A percentile compares a stretch with the other conserved stretches of the same genome.
phyloP scores from a whole-genome alignment of 2,797 vertebrate genomes.

The Carduelis carduelis region DNA sequence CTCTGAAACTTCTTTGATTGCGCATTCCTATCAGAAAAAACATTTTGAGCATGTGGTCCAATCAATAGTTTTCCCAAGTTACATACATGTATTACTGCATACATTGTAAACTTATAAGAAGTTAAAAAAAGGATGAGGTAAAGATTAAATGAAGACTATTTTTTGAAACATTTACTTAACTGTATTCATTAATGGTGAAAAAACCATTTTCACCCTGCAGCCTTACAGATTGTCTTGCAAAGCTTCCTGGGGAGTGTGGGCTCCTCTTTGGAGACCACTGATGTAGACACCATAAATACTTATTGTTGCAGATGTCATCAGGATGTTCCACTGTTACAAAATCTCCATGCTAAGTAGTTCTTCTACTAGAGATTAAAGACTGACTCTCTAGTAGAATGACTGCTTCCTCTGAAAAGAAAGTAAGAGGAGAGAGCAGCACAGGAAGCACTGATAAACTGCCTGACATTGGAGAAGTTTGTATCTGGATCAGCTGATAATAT shows the following conservation, averaged over 20 bases:
- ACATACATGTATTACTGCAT: background rate
- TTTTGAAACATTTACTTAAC: background rate
- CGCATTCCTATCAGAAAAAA: background rate
- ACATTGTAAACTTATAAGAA: background rate
- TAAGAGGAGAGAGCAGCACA: background rate
- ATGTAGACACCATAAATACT: background rate
- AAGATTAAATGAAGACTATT: background rate
- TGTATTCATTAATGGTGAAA: background rate
- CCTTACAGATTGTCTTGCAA: background rate
- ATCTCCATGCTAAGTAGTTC: background rate
- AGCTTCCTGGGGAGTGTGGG: accelerated
- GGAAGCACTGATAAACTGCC: background rate
- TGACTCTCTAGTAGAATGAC: background rate
- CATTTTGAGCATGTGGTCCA: background rate
- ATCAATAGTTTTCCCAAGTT: background rate
- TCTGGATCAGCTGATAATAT: background rate
- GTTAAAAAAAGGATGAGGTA: background rate
- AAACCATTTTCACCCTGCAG: background rate
- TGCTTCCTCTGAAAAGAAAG: background rate
- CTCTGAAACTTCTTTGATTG: background rate
- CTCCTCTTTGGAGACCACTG: background rate
- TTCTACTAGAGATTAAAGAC: background rate
- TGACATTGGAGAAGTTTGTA: background rate
- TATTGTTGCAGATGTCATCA: background rate
- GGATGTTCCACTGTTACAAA: background rate